Base-by-base conservation (phyloP, 2,888 invertebrate genomes). In the Cerceris ruficornis region DNA sequence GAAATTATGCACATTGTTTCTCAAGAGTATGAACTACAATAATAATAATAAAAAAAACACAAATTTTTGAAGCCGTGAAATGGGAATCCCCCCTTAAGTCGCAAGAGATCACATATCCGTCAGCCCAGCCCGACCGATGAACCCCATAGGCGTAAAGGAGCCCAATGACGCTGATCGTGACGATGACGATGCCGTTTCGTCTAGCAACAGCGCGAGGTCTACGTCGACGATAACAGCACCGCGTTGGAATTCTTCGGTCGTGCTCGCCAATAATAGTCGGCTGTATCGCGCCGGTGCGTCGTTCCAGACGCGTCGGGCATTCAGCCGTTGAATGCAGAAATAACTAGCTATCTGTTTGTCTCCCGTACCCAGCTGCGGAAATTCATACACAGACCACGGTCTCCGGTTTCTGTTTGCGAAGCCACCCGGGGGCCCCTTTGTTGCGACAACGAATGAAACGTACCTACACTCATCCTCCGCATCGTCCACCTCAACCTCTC, bases 341-440 rank as follows among this genome's bases (percentile, higher is more conserved):
- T 86, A 86, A 86, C 86, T 86, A 86, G 86, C 86, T 86, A 86
- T 86, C 86, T 86, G 86, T 86, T 86, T 86, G 86, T 86, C 86
- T 85, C 86, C 82, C 81, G 77, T 84, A 81, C 69, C 86, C 85
- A 82, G 82, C 85, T 86, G 86, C 84, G 85, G 86, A 85, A 85
- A 85, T 85, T 85, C 85, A 85, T 85, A 85, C 84, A 86, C 86
- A 84, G 85, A 82, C 85, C 81, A 85, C 86, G 84, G 82, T 86
- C 86, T 85, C 85, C 82, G 85, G 86, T 85, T 82, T 85, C 86
- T 85, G 85, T 85, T 84, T 85, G 85, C 86, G 86, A 78, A 85
- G 83, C 86, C 88, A 88, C 85, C 83, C 86, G 82, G 86, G 82
- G 81, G 75, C 77, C 70, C 81, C 83, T 82, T 87, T 86, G 88